Evolutionary conservation across 1,140 invertebrate genomes (phyloP).

Genomic region (Nebria ingens): DNA sequence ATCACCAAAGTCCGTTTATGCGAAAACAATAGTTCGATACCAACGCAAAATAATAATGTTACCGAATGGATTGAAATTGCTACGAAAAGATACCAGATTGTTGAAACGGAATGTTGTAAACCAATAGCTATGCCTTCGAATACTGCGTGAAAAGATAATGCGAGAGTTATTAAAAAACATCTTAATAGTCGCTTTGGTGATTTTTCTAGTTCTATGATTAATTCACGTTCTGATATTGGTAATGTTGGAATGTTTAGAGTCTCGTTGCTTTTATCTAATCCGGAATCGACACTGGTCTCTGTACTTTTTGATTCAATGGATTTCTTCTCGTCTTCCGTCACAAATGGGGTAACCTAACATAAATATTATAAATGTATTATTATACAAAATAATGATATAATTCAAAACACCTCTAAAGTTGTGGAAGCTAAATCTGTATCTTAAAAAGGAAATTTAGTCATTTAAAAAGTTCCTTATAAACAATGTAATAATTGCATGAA

Average conservation of each 20-base stretch:
- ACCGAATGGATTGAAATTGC: constrained; percentile 67
- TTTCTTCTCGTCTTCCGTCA: not conserved
- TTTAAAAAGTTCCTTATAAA: too few species aligned
- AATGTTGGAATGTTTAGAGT: not conserved
- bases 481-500: too few species aligned
- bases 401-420: not conserved
- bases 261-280: constrained; percentile 2
- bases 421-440: too few species aligned
- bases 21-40: constrained; percentile 55
- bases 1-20: constrained; percentile 45
- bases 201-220: constrained; percentile 15
- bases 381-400: too few species aligned
- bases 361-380: too few species aligned
- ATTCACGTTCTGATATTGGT: not conserved
- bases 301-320: not conserved
- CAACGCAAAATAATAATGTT: constrained; percentile 60
- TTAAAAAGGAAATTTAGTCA: too few species aligned
- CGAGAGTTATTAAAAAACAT: constrained; percentile 57
- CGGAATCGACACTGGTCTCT: not conserved
- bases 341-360: not conserved
- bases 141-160: constrained; percentile 66
- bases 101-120: constrained; percentile 47
- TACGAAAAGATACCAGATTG: constrained; percentile 57
- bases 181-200: constrained; percentile 36
- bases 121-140: constrained; percentile 77